Conservation (phyloP, 2,888 invertebrate species). For the Epistrophella euchroma region DNA sequence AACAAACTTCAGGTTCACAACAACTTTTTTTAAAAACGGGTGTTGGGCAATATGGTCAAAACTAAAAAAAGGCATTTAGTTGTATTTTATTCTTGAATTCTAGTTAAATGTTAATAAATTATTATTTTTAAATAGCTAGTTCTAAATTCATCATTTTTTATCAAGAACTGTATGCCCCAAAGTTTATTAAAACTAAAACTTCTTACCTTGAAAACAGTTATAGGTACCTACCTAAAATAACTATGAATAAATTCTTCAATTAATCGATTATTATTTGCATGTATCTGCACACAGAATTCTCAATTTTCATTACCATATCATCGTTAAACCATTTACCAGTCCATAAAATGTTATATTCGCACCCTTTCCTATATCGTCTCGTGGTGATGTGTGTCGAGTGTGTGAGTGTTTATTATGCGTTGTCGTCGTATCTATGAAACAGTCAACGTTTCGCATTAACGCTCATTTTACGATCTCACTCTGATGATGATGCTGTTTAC, state of each 20-base stretch:
- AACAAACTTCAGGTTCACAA: too few species aligned
- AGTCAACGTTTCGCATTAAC: constrained; percentile 45
- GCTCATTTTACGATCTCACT: constrained; percentile 42
- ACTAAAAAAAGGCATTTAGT: too few species aligned
- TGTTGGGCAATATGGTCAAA: too few species aligned
- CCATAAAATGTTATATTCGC: constrained; percentile 61
- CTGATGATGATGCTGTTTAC: constrained; percentile 31
- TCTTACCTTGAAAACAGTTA: too few species aligned
- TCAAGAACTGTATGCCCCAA: too few species aligned
- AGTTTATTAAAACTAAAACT: too few species aligned
- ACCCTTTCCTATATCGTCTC: constrained; percentile 29
- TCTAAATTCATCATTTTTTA: too few species aligned
- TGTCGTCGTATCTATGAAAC: constrained; percentile 8
- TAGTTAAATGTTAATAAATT: too few species aligned
- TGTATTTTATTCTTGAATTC: too few species aligned
- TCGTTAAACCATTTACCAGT: constrained; percentile 60
- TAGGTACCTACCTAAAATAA: not conserved
- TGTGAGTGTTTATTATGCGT: constrained; percentile 22
- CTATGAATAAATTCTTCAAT: not conserved
- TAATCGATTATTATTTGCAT: constrained; percentile 30
- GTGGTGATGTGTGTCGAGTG: not conserved
- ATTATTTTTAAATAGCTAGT: too few species aligned
- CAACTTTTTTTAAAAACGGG: too few species aligned
- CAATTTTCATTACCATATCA: constrained; percentile 60
- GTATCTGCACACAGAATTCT: constrained; percentile 11